Evolutionary conservation across 2,113 vertebrate genomes (phyloP).

Genomic region (Mormyrus lacerda): DNA sequence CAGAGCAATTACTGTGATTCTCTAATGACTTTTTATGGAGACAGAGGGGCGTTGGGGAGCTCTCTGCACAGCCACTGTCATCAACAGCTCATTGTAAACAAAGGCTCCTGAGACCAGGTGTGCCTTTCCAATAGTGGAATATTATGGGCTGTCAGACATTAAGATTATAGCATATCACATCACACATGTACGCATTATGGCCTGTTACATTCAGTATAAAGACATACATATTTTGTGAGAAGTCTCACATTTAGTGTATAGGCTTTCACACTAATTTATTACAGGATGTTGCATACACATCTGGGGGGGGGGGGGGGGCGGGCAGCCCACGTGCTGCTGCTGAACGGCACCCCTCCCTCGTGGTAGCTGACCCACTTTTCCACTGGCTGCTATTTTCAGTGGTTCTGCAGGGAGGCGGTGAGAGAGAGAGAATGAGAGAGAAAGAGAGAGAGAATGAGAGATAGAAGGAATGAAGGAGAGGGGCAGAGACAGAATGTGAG

Average conservation of each 20-base stretch:
- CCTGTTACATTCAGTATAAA: background rate
- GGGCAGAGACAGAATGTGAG: background rate
- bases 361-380: slow-evolving; percentile 60
- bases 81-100: background rate
- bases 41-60: background rate
- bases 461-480: background rate
- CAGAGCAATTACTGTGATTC: background rate
- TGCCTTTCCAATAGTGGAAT: background rate
- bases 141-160: slow-evolving; percentile 1
- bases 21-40: background rate
- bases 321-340: slow-evolving; percentile 1
- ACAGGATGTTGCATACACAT: background rate
- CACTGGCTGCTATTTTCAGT: slow-evolving; percentile 63
- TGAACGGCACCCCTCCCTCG: slow-evolving; percentile 22
- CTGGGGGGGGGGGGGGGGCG: background rate
- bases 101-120: background rate
- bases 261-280: background rate
- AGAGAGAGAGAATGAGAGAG: background rate
- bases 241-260: background rate
- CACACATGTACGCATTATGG: background rate
- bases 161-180: background rate
- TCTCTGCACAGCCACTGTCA: too few relatives aligned
- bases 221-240: background rate
- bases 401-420: slow-evolving; percentile 45
- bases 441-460: slow-evolving; percentile 12